Conservation (phyloP, 2,113 vertebrate genomes). For the Bos indicus region DNA sequence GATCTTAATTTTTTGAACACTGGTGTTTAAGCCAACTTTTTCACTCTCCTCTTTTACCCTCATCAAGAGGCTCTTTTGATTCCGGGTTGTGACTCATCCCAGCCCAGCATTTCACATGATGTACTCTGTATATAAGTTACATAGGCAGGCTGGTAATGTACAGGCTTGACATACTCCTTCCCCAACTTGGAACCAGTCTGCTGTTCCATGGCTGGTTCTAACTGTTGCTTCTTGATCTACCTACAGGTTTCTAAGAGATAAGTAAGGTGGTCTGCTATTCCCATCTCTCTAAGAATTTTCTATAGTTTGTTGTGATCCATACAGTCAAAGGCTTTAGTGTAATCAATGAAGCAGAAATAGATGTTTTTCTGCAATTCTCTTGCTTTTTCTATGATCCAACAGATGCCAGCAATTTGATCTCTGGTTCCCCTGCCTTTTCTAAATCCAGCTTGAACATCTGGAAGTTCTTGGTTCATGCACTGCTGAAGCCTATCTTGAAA, state of each 20-base stretch:
- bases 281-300: not conserved
- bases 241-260: not conserved
- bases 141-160: not conserved
- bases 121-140: not conserved
- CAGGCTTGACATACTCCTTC: not conserved
- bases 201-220: not conserved
- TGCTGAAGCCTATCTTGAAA: not conserved
- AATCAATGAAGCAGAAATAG: not conserved
- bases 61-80: not conserved
- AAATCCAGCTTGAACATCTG: not conserved
- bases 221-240: not conserved
- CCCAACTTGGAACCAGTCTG: not conserved
- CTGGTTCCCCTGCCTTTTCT: not conserved
- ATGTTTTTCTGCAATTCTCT: not conserved
- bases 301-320: not conserved
- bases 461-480: not conserved
- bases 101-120: not conserved
- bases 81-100: not conserved
- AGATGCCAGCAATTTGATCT: not conserved
- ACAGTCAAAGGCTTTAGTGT: not conserved
- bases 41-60: not conserved
- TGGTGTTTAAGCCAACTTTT: not conserved
- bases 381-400: not conserved
- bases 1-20: not conserved
- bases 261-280: not conserved